Evolutionary conservation across 2,113 vertebrate species (phyloP).

Genomic region (Brachypodius melanocephalos): DNA sequence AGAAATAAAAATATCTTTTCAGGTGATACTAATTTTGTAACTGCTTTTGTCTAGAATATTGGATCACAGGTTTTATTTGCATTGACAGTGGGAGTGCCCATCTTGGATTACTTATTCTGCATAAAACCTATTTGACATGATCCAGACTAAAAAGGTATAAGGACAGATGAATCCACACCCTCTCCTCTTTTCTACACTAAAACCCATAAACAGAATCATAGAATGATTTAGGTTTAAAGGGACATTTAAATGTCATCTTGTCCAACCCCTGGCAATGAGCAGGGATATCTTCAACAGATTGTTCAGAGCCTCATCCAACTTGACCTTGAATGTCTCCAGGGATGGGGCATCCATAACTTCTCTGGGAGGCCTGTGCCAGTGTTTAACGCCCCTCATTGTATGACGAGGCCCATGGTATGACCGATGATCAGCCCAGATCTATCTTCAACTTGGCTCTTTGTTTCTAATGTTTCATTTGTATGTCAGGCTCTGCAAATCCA

Average conservation of each 20-base stretch:
- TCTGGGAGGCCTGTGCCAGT: neutral
- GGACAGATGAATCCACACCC: fast-evolving
- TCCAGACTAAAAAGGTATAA: neutral
- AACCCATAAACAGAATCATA: neutral
- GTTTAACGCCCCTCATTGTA: neutral
- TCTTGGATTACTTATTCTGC: neutral
- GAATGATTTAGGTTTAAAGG: neutral
- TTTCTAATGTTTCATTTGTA: neutral
- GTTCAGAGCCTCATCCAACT: neutral
- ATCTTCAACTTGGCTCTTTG: neutral
- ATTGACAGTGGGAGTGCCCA: neutral
- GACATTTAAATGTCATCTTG: neutral
- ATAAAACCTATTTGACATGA: neutral
- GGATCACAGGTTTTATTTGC: neutral
- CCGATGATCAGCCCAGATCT: neutral
- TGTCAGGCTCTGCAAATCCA: neutral
- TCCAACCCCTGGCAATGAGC: neutral
- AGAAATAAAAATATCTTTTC: neutral
- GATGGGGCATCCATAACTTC: neutral
- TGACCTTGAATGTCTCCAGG: neutral
- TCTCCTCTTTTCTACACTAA: neutral
- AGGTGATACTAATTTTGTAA: neutral
- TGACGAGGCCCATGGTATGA: fast-evolving
- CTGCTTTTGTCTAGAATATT: neutral
- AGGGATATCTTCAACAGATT: neutral